These are phyloP conservation scores for Albula goreensis DNA, from an alignment of 2,113 vertebrate species.

Conservation along the genomic window DNA sequence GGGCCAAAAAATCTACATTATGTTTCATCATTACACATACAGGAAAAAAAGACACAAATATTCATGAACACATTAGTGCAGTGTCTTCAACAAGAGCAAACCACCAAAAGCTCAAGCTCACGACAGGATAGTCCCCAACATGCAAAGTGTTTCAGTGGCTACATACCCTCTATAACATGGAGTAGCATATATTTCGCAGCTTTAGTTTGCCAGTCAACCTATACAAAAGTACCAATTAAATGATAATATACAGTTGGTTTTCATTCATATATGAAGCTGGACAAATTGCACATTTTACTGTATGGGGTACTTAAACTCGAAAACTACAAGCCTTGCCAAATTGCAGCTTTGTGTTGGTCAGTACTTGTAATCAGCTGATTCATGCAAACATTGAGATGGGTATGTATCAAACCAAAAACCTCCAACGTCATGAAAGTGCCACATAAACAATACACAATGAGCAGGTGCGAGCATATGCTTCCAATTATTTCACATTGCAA, in stretches of 20 bases:
- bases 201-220: too few relatives aligned
- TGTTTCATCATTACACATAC: too few relatives aligned
- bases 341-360: conserved; percentile 18
- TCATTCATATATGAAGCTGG: conserved; percentile 34
- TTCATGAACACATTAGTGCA: too few relatives aligned
- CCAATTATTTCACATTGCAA: conserved; percentile 57
- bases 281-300: conserved; percentile 29
- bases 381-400: conserved; percentile 32
- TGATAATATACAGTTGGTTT: conserved; percentile 26
- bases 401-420: conserved; percentile 38
- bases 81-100: too few relatives aligned
- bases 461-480: conserved; percentile 52
- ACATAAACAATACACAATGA: conserved; percentile 53
- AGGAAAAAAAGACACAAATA: too few relatives aligned
- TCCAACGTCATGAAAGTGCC: conserved; percentile 46
- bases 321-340: conserved; percentile 5
- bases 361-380: conserved; percentile 45
- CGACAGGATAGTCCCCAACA: too few relatives aligned
- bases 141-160: background rate
- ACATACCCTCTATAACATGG: background rate
- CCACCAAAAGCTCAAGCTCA: too few relatives aligned
- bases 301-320: conserved; percentile 28
- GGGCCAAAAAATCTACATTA: too few relatives aligned
- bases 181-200: background rate
- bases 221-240: conserved; percentile 10